These are phyloP conservation scores for Sebastes oblongus DNA, from an alignment of 2,797 vertebrate genomes.

Conservation along the genomic window DNA sequence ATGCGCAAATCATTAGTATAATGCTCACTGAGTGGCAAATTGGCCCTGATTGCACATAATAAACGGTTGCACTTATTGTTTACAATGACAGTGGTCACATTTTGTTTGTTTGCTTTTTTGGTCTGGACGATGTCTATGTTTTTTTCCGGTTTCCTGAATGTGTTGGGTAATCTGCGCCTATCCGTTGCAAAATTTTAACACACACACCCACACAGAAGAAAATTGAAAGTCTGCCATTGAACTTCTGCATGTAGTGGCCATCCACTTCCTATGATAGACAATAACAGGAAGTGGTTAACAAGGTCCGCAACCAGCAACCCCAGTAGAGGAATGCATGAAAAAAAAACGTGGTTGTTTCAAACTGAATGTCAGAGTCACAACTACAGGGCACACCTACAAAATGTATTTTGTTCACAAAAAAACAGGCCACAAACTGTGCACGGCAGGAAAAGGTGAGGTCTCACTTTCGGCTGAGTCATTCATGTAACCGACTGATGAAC, in stretches of 20 bases:
- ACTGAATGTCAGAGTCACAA: conserved; percentile 10
- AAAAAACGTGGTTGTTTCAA: conserved; percentile 35
- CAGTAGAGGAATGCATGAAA: conserved; percentile 51
- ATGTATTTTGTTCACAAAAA: conserved; percentile 25
- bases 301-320: conserved; percentile 55
- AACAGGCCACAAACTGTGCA: conserved; percentile 30
- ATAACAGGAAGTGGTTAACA: conserved; percentile 86
- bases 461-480: not conserved
- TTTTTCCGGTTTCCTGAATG: conserved; percentile 15
- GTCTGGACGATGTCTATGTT: not conserved
- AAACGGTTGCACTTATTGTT: conserved; percentile 15
- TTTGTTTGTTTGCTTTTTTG: conserved; percentile 20
- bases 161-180: conserved; percentile 2
- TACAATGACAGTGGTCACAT: not conserved
- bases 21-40: conserved; percentile 19
- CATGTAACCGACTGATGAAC: not conserved
- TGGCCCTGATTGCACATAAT: conserved; percentile 12
- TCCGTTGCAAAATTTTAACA: conserved; percentile 20
- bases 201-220: conserved; percentile 28
- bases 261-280: conserved; percentile 80
- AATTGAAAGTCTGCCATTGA: conserved; percentile 71
- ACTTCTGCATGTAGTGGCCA: conserved; percentile 72
- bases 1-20: conserved; percentile 31
- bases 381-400: conserved; percentile 17
- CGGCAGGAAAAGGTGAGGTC: conserved; percentile 57